Evolutionary conservation across 1,140 invertebrate species (phyloP).

Genomic region (Ceratoteleas bidentatus): DNA sequence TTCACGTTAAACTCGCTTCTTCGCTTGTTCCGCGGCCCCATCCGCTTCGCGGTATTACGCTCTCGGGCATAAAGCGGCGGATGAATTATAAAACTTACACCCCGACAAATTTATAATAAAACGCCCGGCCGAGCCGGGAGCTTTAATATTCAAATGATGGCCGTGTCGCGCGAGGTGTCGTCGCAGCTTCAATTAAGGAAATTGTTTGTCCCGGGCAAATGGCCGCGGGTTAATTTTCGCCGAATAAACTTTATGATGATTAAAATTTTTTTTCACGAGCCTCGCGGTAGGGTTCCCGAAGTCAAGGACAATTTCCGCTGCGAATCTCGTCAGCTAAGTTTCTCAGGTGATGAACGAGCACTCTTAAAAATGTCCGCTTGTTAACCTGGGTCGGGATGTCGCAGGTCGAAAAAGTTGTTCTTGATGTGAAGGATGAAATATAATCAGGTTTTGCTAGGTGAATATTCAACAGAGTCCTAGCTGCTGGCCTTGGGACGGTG

Average conservation of each 20-base stretch:
- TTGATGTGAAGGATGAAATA: too few relatives aligned
- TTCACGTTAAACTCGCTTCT: conserved; percentile 43
- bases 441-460: too few relatives aligned
- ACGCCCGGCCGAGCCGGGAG: conserved; percentile 27
- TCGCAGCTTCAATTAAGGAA: conserved; percentile 45
- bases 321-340: too few relatives aligned
- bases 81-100: conserved; percentile 55
- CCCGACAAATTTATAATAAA: conserved; percentile 54
- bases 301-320: conserved; percentile 18
- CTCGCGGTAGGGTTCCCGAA: conserved; percentile 7
- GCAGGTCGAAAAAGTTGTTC: too few relatives aligned
- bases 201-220: conserved; percentile 44
- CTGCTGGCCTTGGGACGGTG: too few relatives aligned
- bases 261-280: conserved; percentile 40
- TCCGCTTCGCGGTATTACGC: conserved; percentile 29
- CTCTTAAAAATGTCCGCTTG: too few relatives aligned
- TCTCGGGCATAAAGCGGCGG: conserved; percentile 38
- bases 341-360: too few relatives aligned
- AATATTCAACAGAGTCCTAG: too few relatives aligned
- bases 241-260: conserved; percentile 52
- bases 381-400: too few relatives aligned
- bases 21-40: conserved; percentile 12
- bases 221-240: conserved; percentile 35
- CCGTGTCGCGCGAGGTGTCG: conserved; percentile 34
- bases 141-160: conserved; percentile 49